Conservation (phyloP, 2,113 vertebrate species). For the Platichthys flesus region DNA sequence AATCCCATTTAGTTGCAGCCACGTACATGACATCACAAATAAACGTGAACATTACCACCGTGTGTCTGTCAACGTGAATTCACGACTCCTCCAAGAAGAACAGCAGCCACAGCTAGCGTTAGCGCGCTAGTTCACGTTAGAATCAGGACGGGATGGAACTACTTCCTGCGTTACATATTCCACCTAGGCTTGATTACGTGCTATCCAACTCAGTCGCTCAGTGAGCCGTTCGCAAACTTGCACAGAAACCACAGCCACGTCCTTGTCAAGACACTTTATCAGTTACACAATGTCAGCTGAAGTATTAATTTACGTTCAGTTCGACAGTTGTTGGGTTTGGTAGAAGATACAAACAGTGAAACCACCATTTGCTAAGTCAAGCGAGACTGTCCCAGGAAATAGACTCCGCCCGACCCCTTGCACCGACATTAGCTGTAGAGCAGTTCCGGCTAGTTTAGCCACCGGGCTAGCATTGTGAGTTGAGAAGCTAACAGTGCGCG, state of each 20-base stretch:
- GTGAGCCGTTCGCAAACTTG: not conserved
- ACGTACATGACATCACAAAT: not conserved
- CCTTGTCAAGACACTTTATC: accelerated
- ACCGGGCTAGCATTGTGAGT: constrained; percentile 42
- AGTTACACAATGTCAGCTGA: not conserved
- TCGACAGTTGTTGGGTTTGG: not conserved
- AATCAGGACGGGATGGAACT: constrained; percentile 16
- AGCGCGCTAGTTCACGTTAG: constrained; percentile 2
- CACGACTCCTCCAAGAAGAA: not conserved
- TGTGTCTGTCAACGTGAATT: not conserved
- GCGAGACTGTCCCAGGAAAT: constrained; percentile 34
- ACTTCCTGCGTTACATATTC: constrained; percentile 13
- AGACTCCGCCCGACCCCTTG: constrained; percentile 26
- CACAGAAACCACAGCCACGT: not conserved
- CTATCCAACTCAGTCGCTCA: not conserved
- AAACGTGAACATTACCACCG: not conserved
- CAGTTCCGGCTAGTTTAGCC: constrained; percentile 39
- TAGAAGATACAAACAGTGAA: not conserved
- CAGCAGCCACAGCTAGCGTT: not conserved
- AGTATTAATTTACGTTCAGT: accelerated
- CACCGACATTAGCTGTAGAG: constrained; percentile 22
- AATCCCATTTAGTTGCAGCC: not conserved
- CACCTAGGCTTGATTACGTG: not conserved
- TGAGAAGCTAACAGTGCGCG: constrained; percentile 25
- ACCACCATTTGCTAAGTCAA: constrained; percentile 1